A percentile compares a stretch with the other conserved stretches of the same genome.
phyloP scores from a whole-genome alignment of 2,113 vertebrate genomes.

The Serinus canaria region DNA sequence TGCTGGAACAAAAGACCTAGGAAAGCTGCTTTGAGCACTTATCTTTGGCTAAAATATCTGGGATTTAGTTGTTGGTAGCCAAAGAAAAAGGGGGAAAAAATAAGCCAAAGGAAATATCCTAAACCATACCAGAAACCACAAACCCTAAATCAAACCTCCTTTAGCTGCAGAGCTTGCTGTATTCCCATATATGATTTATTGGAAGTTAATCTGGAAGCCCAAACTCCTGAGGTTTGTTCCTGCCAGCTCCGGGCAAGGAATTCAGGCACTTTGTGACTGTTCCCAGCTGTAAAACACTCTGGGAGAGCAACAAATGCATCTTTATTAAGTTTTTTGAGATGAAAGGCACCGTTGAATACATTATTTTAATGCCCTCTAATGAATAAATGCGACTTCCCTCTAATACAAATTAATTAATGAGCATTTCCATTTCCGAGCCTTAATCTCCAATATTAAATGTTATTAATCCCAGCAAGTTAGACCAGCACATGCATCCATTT shows the following conservation, averaged over 20 bases:
- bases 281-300: background rate
- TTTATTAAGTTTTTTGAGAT: background rate
- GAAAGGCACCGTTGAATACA: background rate
- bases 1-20: background rate
- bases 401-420: slow-evolving; percentile 7
- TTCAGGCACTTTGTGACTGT: background rate
- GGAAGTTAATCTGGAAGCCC: background rate
- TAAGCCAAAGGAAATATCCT: background rate
- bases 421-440: background rate
- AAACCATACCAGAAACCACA: background rate
- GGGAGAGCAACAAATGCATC: background rate
- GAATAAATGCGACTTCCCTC: background rate
- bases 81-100: background rate
- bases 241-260: background rate
- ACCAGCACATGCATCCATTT: background rate
- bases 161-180: background rate
- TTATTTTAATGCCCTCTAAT: slow-evolving; percentile 19
- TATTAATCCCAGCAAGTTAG: background rate
- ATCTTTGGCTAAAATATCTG: background rate
- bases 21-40: background rate
- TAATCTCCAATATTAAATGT: background rate
- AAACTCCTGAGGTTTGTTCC: background rate
- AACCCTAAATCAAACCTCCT: background rate
- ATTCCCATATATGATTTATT: background rate
- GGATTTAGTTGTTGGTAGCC: background rate